Evolutionary conservation across 92 coral and sea anemone species (phyloP).

Genomic region (Epizoanthus illoricatus): DNA sequence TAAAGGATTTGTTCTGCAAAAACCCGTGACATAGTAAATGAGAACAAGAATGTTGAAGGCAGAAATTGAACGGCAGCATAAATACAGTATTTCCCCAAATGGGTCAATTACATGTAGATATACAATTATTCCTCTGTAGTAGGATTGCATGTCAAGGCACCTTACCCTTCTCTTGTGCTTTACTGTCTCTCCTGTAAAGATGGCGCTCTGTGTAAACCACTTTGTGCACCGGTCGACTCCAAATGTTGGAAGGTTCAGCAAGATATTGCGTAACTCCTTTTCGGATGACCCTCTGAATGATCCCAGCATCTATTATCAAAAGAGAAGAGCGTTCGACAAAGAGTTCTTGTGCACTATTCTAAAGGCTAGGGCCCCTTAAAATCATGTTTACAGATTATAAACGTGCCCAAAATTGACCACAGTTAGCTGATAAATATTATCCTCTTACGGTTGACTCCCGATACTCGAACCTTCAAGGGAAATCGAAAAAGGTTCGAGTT

Average conservation of each 20-base stretch:
- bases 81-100: background rate
- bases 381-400: too few relatives aligned
- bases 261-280: slow-evolving; percentile 49
- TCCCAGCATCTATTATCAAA: slow-evolving; percentile 26
- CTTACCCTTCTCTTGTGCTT: slow-evolving; percentile 82
- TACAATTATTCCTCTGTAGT: background rate
- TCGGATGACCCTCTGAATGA: slow-evolving; percentile 56
- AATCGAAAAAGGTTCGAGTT: too few relatives aligned
- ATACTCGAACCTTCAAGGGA: too few relatives aligned
- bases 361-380: background rate
- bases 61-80: too few relatives aligned
- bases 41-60: too few relatives aligned
- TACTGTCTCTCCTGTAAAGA: slow-evolving; percentile 77
- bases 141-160: background rate
- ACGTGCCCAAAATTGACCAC: too few relatives aligned
- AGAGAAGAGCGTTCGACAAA: background rate
- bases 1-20: too few relatives aligned
- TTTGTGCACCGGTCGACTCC: slow-evolving; percentile 83
- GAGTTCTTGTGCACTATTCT: background rate
- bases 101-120: background rate
- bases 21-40: too few relatives aligned
- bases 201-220: slow-evolving; percentile 92
- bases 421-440: too few relatives aligned
- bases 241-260: slow-evolving; percentile 70
- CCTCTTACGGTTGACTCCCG: too few relatives aligned